Conservation (phyloP, 2,888 invertebrate species). For the Spodoptera exigua region DNA sequence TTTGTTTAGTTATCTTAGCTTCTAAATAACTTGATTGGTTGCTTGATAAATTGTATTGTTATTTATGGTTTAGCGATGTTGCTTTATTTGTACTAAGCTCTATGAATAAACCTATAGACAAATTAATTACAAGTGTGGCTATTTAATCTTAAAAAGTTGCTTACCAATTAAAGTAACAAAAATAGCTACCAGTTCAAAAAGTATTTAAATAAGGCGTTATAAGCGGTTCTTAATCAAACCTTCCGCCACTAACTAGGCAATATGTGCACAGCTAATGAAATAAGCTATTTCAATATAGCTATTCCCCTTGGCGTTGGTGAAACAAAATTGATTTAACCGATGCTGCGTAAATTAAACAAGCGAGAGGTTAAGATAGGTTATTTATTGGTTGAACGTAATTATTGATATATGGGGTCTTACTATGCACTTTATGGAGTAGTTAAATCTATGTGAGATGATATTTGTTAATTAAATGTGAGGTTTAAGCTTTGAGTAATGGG, state of each 20-base stretch:
- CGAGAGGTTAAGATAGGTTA: slow-evolving; percentile 70
- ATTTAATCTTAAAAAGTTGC: too few relatives aligned
- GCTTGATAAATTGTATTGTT: slow-evolving; percentile 6
- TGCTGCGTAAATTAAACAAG: slow-evolving; percentile 69
- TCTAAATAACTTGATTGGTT: slow-evolving; percentile 16
- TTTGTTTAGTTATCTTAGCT: slow-evolving; percentile 30
- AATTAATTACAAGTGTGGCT: too few relatives aligned
- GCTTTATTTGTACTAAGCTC: background rate
- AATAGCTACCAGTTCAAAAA: background rate
- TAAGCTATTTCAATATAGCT: slow-evolving; percentile 29
- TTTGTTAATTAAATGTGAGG: slow-evolving; percentile 25
- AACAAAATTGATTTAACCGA: slow-evolving; percentile 62
- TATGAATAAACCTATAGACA: background rate
- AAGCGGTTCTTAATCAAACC: background rate
- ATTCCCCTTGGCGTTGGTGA: slow-evolving; percentile 26
- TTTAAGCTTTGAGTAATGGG: background rate
- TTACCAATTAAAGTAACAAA: too few relatives aligned
- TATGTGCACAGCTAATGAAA: slow-evolving; percentile 27
- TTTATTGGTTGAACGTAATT: slow-evolving; percentile 74
- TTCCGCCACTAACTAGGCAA: background rate
- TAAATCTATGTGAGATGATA: background rate
- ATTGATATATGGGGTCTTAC: slow-evolving; percentile 41
- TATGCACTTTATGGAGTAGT: slow-evolving; percentile 18
- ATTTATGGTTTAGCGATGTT: background rate
- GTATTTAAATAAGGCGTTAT: too few relatives aligned